phyloP scores from a whole-genome alignment of 2,113 vertebrate genomes.

The Poecilia latipinna region DNA sequence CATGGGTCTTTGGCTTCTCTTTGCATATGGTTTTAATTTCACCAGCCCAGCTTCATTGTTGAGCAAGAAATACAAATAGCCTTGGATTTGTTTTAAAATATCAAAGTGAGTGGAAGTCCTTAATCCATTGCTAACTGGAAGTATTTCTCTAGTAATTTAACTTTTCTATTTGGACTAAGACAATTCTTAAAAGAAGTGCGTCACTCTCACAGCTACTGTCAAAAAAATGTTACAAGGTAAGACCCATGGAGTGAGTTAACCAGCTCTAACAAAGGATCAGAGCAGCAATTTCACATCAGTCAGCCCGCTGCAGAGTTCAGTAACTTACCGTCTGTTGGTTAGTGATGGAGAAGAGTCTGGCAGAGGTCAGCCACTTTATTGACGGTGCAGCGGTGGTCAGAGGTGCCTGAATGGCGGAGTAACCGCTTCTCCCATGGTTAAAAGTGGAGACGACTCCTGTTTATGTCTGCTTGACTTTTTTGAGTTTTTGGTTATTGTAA shows the following conservation, averaged over 20 bases:
- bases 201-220: conserved; percentile 9
- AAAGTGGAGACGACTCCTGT: background rate
- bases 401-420: too few relatives aligned
- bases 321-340: background rate
- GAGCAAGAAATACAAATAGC: background rate
- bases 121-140: background rate
- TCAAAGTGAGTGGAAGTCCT: background rate
- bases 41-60: conserved; percentile 21
- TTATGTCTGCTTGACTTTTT: background rate
- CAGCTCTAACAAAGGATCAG: background rate
- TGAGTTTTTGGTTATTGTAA: background rate
- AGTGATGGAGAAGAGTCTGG: conserved; percentile 22
- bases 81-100: background rate
- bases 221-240: conserved; percentile 23
- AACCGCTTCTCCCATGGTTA: background rate
- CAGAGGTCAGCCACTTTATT: conserved; percentile 42
- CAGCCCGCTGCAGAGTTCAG: background rate
- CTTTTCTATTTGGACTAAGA: background rate
- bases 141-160: background rate
- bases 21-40: conserved; percentile 63
- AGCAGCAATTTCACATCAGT: background rate
- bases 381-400: conserved; percentile 29
- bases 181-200: conserved; percentile 1
- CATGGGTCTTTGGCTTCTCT: conserved; percentile 34
- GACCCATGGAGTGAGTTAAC: background rate